Percentiles rank a stretch among this genome's conserved stretches.
phyloP scores from a whole-genome alignment of 2,113 vertebrate species.

The Apaloderma vittatum region DNA sequence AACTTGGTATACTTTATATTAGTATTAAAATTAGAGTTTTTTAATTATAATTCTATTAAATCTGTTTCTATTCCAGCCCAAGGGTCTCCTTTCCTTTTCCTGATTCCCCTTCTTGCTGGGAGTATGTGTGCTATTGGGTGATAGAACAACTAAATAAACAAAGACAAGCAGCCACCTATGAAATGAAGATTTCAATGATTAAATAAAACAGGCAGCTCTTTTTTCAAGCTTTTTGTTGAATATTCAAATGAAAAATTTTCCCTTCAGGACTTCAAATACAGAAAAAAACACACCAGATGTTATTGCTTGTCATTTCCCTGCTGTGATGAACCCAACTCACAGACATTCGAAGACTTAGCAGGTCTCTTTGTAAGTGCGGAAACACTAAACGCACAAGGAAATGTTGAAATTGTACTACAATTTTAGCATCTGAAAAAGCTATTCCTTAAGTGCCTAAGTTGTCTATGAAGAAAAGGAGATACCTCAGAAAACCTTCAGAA shows the following conservation, averaged over 20 bases:
- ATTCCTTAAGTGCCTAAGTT: neutral
- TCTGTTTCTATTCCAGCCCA: too few species aligned
- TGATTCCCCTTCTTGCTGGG: too few species aligned
- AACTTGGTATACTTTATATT: too few species aligned
- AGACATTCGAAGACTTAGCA: neutral
- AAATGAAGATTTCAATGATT: conserved; percentile 41
- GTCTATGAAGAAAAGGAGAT: neutral
- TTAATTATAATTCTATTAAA: too few species aligned
- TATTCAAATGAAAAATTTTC: conserved; percentile 1
- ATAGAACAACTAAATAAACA: too few species aligned
- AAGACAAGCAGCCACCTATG: neutral
- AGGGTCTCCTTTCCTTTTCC: too few species aligned
- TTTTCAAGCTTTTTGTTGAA: neutral
- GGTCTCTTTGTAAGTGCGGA: neutral
- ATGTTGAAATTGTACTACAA: neutral
- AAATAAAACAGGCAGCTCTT: neutral
- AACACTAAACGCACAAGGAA: neutral
- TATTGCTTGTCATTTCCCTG: neutral
- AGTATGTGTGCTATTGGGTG: too few species aligned
- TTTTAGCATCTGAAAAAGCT: neutral
- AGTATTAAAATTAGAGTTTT: too few species aligned
- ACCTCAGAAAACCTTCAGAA: neutral
- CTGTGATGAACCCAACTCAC: neutral
- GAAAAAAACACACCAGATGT: neutral
- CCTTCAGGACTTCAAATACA: neutral